Conservation (phyloP, 2,113 vertebrate genomes). For the Leptosomus discolor region DNA sequence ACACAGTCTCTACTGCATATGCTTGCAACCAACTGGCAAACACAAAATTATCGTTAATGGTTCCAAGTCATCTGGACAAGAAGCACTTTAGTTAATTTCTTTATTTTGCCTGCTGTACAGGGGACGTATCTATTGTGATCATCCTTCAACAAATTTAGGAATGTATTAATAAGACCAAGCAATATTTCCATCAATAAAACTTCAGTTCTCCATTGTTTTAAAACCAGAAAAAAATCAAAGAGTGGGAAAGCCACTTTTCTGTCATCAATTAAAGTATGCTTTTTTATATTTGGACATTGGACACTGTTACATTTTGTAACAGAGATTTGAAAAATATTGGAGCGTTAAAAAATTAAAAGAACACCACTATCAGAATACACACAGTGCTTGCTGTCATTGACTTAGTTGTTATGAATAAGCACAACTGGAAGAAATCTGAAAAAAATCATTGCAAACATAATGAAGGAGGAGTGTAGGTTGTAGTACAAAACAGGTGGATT, state of each 20-base stretch:
- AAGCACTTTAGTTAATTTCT: not conserved
- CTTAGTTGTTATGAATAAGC: not conserved
- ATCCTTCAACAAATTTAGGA: not conserved
- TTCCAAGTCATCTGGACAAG: not conserved
- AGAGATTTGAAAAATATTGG: not conserved
- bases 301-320: not conserved
- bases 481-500: not conserved
- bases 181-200: not conserved
- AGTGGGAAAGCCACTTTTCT: not conserved
- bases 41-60: not conserved
- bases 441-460: not conserved
- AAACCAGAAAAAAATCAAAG: not conserved
- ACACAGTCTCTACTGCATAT: not conserved
- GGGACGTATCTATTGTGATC: not conserved
- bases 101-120: not conserved
- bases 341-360: not conserved
- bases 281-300: not conserved
- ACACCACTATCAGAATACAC: not conserved
- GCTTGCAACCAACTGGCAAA: not conserved
- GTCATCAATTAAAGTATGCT: not conserved
- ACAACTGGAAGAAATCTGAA: not conserved
- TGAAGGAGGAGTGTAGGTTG: not conserved
- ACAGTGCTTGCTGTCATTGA: not conserved
- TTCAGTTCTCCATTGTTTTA: not conserved
- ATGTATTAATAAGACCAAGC: not conserved